Evolutionary conservation across 1,140 invertebrate genomes (phyloP), one percentile per base, ranked within the genome.

Genomic region (Asobara japonica): DNA sequence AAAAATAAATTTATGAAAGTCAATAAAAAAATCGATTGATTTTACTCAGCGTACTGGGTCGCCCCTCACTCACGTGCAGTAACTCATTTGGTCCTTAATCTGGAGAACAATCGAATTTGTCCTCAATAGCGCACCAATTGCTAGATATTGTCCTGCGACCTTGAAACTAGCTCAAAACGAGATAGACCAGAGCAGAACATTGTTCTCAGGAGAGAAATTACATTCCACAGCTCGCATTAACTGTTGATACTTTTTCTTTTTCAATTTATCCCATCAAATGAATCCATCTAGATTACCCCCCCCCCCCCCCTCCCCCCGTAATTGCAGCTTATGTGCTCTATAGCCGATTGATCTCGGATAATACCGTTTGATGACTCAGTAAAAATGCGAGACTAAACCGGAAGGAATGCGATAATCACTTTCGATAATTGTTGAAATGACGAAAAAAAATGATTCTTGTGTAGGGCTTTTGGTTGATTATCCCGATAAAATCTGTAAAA

Each of bases 251-350:
- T 56, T 56, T 56, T 56, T 56, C 22, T 56, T 7, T 56, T 20
- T 56, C 22, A 25, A 22, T 56, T 25, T 10, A 25, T 3, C n/a
- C n/a, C 51, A 56, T 56, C 51, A 3, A 56, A 56, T 56, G 51
- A 56, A 56, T 56, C 51, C 51, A 56, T 56, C 51, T 56, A 27
- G 51, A 56, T 56, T 56, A 56, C 51, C n/a, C n/a, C n/a, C n/a
- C n/a, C n/a, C n/a, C 13, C 18, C 51, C 6, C 8, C 6, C 51
- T 25, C 18, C 51, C 6, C 8, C 6, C 51, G 10, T 56, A 56
- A 56, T 56, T 56, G 51, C 22, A 56, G 18, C 2, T 16, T 45
- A 8, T 20, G 22, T 25, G 25, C 51, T 13, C 22, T 25, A 56
- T 4, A n/a, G 51, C 22, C 25, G 51, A 56, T 56, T 22, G 51